phyloP scores from a whole-genome alignment of 1,140 invertebrate species.

The Leguminivora glycinivorella region DNA sequence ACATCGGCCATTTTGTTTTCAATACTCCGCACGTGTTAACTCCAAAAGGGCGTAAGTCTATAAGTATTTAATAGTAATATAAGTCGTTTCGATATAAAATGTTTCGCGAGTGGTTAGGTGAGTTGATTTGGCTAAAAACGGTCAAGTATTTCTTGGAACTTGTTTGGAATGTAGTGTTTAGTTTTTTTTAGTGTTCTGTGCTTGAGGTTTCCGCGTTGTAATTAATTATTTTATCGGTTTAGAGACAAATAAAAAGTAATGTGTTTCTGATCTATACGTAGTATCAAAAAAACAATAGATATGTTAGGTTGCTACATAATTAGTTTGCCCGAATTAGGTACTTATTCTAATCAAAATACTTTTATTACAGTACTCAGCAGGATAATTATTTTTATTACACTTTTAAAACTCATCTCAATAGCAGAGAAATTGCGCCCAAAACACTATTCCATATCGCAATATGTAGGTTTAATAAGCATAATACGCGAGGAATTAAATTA shows the following conservation, averaged over 20 bases:
- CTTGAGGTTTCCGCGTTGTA: not conserved
- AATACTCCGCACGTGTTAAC: not conserved
- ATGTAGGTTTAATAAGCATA: no score
- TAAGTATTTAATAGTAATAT: not conserved
- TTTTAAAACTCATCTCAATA: no score
- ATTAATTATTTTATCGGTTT: not conserved
- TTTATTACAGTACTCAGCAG: no score
- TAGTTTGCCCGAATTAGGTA: no score
- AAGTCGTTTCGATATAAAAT: not conserved
- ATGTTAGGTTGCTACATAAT: no score
- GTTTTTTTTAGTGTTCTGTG: not conserved
- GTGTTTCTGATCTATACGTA: no score
- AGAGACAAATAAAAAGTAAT: not conserved
- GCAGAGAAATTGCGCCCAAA: no score
- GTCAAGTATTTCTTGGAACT: constrained; percentile 18
- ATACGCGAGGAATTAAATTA: no score
- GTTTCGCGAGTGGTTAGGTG: not conserved
- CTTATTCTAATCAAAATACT: no score
- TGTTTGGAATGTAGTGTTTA: constrained; percentile 9
- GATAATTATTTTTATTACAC: no score
- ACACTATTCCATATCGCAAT: no score
- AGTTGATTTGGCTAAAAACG: constrained; percentile 19
- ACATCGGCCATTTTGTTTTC: not conserved
- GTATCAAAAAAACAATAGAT: no score
- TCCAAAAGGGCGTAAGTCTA: not conserved